Conservation (phyloP, 2,888 invertebrate species). For the Linnaemya vulpina region DNA sequence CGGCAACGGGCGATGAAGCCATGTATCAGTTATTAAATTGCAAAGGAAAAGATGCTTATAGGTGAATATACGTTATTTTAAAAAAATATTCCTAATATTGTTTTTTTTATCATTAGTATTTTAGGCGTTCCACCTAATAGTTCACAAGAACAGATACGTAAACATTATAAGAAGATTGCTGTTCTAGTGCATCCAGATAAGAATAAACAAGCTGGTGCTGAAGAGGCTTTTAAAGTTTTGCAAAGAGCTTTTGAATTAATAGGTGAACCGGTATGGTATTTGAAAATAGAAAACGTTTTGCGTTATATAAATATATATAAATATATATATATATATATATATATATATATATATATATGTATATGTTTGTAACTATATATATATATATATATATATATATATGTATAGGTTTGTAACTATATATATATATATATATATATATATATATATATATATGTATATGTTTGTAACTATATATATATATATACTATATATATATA, state of each 20-base stretch:
- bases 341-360: not conserved
- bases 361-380: too few species aligned
- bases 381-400: too few species aligned
- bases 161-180: conserved; percentile 96
- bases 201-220: conserved; percentile 96
- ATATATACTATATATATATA: too few species aligned
- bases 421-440: not conserved
- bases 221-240: conserved; percentile 97
- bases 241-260: conserved; percentile 98
- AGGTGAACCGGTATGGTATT: conserved; percentile 89
- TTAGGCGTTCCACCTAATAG: conserved; percentile 94
- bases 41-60: conserved; percentile 98
- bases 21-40: conserved; percentile 96
- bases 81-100: not conserved
- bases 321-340: not conserved
- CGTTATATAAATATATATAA: too few species aligned
- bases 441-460: not conserved
- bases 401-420: too few species aligned
- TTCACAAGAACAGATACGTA: conserved; percentile 96
- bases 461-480: too few species aligned
- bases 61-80: conserved; percentile 82
- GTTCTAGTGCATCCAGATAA: conserved; percentile 98
- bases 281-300: too few species aligned
- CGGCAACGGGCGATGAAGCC: conserved; percentile 96
- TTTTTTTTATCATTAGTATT: conserved; percentile 83